A percentile compares a stretch with the other conserved stretches of the same genome.
Evolutionary conservation across 2,888 invertebrate species (phyloP).

Genomic region (Catocala nupta): DNA sequence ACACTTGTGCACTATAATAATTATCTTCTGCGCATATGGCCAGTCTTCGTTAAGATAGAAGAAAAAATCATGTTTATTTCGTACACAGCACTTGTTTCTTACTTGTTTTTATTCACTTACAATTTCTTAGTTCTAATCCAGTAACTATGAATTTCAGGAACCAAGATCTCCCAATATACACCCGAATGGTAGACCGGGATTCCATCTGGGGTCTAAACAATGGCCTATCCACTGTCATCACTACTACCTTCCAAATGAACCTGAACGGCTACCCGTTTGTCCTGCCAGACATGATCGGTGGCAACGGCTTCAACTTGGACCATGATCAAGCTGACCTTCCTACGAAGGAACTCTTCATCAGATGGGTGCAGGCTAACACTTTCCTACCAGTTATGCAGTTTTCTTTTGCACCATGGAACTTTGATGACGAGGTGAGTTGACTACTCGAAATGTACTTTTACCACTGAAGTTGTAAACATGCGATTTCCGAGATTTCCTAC

Average conservation of each 20-base stretch:
- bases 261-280: slow-evolving; percentile 91
- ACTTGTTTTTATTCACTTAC: too few relatives aligned
- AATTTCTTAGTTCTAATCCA: too few relatives aligned
- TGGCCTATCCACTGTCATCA: slow-evolving; percentile 91
- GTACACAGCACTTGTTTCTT: too few relatives aligned
- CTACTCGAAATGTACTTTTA: too few relatives aligned
- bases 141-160: slow-evolving; percentile 73
- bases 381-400: slow-evolving; percentile 94
- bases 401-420: slow-evolving; percentile 94
- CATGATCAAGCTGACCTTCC: slow-evolving; percentile 81
- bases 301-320: slow-evolving; percentile 87
- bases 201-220: slow-evolving; percentile 90
- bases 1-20: too few relatives aligned
- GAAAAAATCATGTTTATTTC: too few relatives aligned
- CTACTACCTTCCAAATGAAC: slow-evolving; percentile 90
- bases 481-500: too few relatives aligned
- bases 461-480: too few relatives aligned
- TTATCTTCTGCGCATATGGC: too few relatives aligned
- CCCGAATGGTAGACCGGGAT: slow-evolving; percentile 93
- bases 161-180: slow-evolving; percentile 90
- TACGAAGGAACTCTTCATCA: slow-evolving; percentile 89
- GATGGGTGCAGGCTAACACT: slow-evolving; percentile 93
- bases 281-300: slow-evolving; percentile 93
- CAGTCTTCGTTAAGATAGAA: too few relatives aligned
- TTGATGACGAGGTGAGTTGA: slow-evolving; percentile 84